phyloP scores from a whole-genome alignment of 2,888 invertebrate genomes.

The Aspidiotus rigidus region DNA sequence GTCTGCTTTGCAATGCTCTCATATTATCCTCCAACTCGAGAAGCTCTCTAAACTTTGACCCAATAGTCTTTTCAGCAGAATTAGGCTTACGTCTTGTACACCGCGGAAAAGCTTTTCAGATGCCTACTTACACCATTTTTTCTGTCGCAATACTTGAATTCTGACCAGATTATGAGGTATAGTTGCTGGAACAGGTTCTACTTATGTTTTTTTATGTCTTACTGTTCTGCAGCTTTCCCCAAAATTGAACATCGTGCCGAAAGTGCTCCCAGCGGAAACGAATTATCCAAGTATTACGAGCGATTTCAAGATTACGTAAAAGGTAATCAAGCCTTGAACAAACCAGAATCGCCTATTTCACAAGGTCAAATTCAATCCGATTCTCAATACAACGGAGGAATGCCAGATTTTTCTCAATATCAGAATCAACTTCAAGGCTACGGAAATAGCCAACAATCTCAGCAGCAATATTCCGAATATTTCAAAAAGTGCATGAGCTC shows the following conservation, averaged over 20 bases:
- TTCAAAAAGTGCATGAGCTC: not conserved
- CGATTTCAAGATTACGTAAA: conserved; percentile 20
- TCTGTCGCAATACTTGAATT: too few relatives aligned
- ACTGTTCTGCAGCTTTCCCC: conserved; percentile 13
- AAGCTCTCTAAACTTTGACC: too few relatives aligned
- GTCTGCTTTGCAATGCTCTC: too few relatives aligned
- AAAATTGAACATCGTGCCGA: conserved; percentile 26
- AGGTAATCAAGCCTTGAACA: conserved; percentile 8
- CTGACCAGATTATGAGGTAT: too few relatives aligned
- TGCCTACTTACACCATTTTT: too few relatives aligned
- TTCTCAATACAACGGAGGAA: not conserved
- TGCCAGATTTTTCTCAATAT: not conserved
- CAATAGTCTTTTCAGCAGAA: too few relatives aligned
- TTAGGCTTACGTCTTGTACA: too few relatives aligned
- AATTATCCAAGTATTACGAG: conserved; percentile 17
- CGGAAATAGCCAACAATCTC: not conserved
- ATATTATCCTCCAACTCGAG: too few relatives aligned
- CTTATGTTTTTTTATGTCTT: not conserved
- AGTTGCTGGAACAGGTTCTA: not conserved
- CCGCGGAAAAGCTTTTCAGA: too few relatives aligned
- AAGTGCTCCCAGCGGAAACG: not conserved
- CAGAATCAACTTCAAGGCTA: not conserved
- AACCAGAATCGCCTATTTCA: not conserved
- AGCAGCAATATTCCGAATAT: not conserved
- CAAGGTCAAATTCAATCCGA: conserved; percentile 15